Conservation (phyloP, 1,140 invertebrate genomes). For the Brachionus rotundiformis region DNA sequence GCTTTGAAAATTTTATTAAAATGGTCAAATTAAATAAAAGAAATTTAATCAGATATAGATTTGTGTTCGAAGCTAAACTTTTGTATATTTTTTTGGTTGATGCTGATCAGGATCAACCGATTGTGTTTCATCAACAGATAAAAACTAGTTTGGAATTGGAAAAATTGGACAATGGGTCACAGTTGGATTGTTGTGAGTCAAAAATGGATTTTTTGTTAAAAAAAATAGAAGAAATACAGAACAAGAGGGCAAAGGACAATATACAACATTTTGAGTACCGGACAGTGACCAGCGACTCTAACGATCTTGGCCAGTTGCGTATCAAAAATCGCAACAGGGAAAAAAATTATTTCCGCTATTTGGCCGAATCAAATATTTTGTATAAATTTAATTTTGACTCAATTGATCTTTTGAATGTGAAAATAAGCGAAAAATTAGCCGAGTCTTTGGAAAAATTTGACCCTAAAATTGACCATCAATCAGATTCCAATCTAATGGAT, state of each 20-base stretch:
- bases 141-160: background rate
- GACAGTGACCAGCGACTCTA: background rate
- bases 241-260: background rate
- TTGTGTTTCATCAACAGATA: background rate
- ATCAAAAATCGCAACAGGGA: slow-evolving; percentile 31
- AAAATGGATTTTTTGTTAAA: background rate
- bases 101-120: background rate
- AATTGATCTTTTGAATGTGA: slow-evolving; percentile 5
- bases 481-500: too few species aligned
- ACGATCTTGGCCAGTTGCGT: background rate
- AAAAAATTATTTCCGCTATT: slow-evolving; percentile 7
- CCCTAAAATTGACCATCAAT: background rate
- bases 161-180: background rate
- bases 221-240: background rate
- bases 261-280: background rate
- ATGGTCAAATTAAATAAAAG: background rate
- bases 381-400: slow-evolving; percentile 46
- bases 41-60: slow-evolving; percentile 4
- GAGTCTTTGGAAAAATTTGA: background rate
- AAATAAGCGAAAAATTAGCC: background rate
- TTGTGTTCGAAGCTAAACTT: slow-evolving; percentile 36
- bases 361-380: background rate
- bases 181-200: background rate
- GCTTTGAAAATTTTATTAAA: slow-evolving; percentile 20
- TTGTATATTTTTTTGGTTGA: slow-evolving; percentile 14